Evolutionary conservation across 2,888 invertebrate species (phyloP), one percentile per base, ranked within the genome.

Genomic region (Sabellastarte sp.): DNA sequence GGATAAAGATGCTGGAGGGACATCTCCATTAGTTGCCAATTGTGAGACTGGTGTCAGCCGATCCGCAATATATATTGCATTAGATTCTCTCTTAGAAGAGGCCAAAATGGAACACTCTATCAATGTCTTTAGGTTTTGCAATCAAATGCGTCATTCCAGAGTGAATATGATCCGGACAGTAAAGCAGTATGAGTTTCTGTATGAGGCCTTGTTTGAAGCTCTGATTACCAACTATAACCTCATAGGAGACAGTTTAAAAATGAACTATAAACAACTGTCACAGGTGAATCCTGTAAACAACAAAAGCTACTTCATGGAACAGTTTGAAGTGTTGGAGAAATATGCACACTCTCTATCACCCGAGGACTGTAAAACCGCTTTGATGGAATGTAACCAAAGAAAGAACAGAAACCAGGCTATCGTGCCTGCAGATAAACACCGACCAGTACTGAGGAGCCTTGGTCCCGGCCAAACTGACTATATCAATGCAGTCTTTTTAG

Each of bases 31-130:
- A 20, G 68, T 83, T 32, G 82, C 83, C 3, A 83, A 83, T 63
- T 82, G 83, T 70, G 82, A 82, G 5, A 82, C 83, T 3, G 84
- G 83, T 0, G 77, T 82, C 32, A 80, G 79, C 57, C 68, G 81
- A 29, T 78, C 81, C 1, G 83, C 77, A 1, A 77, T 77, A 2
- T 84, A 76, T 71, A 81, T 83, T 5, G 82, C 82, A 2, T 68
- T 83, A 1, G 82, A 84, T 65, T 72, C 77, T 24, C 73, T 82
- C 3, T 53, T 81, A 55, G 76, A 79, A 26, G 79, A 81, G 67
- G 82, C 81, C 57, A 69, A 74, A 20, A 61, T 63, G n/a, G 78
- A 82, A 51, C 77, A 81, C 31, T 61, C 60, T 2, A 77, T 82
- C 3, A 83, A 79, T 61, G 80, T 83, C 20, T 80, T 70, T 65